Evolutionary conservation across 2,113 vertebrate genomes (phyloP).

Genomic region (Dipodomys spectabilis): DNA sequence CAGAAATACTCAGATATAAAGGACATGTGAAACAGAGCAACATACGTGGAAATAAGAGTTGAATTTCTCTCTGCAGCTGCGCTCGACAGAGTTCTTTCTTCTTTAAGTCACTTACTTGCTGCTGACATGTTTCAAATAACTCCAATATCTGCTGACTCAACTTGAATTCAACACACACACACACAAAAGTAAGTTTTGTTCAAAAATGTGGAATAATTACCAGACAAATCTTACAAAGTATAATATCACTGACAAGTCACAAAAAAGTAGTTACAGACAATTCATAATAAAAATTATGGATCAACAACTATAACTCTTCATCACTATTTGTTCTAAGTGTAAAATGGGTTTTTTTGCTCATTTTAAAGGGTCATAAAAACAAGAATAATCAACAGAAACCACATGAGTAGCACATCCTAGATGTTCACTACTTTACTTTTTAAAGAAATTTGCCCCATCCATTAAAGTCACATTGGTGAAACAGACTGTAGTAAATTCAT

Average conservation of each 20-base stretch:
- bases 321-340: slow-evolving; percentile 19
- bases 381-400: slow-evolving; percentile 32
- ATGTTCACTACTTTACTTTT: slow-evolving; percentile 16
- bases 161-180: slow-evolving; percentile 84
- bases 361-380: slow-evolving; percentile 31
- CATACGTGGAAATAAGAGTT: slow-evolving; percentile 91
- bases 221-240: slow-evolving; percentile 1
- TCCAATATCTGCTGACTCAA: slow-evolving; percentile 94
- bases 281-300: not conserved
- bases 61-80: slow-evolving; percentile 93
- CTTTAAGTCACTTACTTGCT: slow-evolving; percentile 91
- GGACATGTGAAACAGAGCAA: slow-evolving; percentile 62
- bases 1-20: not conserved
- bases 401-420: not conserved
- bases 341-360: slow-evolving; percentile 27
- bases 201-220: slow-evolving; percentile 61
- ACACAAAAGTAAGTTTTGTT: slow-evolving; percentile 62
- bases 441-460: slow-evolving; percentile 14
- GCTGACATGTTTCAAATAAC: slow-evolving; percentile 92
- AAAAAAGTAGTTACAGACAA: slow-evolving; percentile 24
- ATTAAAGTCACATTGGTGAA: not conserved
- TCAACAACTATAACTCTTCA: not conserved
- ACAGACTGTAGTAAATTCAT: not conserved
- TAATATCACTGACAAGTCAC: slow-evolving; percentile 20
- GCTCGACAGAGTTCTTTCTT: slow-evolving; percentile 93